These are phyloP conservation scores for Tricholauxania praeusta DNA, from an alignment of 2,888 invertebrate genomes.

Conservation along the genomic window DNA sequence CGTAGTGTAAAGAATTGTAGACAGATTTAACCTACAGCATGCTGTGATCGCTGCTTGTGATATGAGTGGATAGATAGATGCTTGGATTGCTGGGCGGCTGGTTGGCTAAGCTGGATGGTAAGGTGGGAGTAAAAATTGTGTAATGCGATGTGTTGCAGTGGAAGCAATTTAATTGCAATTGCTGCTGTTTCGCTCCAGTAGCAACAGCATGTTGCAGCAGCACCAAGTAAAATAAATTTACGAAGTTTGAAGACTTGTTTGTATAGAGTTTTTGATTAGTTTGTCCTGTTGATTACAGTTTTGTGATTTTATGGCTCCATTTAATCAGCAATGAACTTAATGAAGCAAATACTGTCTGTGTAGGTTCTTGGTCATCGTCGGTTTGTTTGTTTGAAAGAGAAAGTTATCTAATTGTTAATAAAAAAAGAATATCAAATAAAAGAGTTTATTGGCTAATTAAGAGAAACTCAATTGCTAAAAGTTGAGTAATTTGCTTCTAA, in stretches of 20 bases:
- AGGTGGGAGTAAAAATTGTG: not conserved
- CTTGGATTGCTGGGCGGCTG: not conserved
- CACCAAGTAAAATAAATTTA: not conserved
- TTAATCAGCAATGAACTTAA: slow-evolving; percentile 3
- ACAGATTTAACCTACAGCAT: slow-evolving; percentile 1
- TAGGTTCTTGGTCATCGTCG: too few species aligned
- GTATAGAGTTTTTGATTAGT: slow-evolving; percentile 36
- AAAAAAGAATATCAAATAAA: too few species aligned
- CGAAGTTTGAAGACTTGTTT: slow-evolving; percentile 21
- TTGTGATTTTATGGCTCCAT: slow-evolving; percentile 13
- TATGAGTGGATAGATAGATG: not conserved
- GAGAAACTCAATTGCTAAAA: too few species aligned
- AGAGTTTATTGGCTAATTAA: too few species aligned
- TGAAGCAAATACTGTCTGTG: slow-evolving; percentile 2
- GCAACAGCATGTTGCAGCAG: not conserved
- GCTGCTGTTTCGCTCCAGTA: not conserved
- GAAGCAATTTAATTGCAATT: slow-evolving; percentile 26
- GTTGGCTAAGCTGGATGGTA: not conserved
- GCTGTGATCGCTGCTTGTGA: too few species aligned
- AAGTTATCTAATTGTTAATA: too few species aligned
- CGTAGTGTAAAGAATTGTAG: slow-evolving; percentile 12
- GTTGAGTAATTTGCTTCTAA: too few species aligned
- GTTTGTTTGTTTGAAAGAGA: too few species aligned
- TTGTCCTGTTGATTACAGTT: slow-evolving; percentile 23
- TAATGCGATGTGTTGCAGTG: not conserved